A percentile compares a stretch with the other conserved stretches of the same genome.
phyloP scores from a whole-genome alignment of 2,113 vertebrate genomes.

The Lepus americanus region DNA sequence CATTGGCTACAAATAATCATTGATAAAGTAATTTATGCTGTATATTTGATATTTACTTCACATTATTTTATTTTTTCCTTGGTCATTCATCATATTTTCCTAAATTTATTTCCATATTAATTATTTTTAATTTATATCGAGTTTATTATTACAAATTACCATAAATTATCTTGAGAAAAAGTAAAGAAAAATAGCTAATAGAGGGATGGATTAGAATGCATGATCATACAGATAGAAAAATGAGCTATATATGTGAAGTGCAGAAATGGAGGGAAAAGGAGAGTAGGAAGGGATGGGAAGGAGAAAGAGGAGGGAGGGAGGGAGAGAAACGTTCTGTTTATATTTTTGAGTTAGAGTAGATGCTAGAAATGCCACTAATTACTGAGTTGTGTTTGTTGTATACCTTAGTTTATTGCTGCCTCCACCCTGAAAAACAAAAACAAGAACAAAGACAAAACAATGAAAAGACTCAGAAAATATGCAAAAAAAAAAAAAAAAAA shows the following conservation, averaged over 20 bases:
- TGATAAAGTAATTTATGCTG: background rate
- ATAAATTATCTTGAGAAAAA: background rate
- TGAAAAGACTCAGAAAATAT: background rate
- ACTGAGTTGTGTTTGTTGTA: background rate
- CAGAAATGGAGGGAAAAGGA: background rate
- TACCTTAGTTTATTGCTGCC: background rate
- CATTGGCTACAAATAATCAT: background rate
- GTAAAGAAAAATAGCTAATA: background rate
- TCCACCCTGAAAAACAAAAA: background rate
- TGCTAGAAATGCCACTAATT: background rate
- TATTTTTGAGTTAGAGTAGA: background rate
- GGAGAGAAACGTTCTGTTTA: background rate
- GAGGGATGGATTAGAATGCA: background rate
- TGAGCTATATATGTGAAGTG: background rate
- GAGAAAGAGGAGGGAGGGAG: background rate
- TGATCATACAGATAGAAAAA: background rate
- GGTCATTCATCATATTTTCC: background rate
- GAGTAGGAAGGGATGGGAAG: background rate
- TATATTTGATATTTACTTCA: background rate
- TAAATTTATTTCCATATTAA: background rate
- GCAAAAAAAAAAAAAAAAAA: background rate
- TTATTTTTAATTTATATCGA: background rate
- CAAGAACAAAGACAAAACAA: background rate
- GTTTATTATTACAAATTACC: background rate
- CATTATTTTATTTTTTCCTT: background rate